These are phyloP conservation scores for Dione vanillae DNA, from an alignment of 2,888 invertebrate species.

Conservation along the genomic window DNA sequence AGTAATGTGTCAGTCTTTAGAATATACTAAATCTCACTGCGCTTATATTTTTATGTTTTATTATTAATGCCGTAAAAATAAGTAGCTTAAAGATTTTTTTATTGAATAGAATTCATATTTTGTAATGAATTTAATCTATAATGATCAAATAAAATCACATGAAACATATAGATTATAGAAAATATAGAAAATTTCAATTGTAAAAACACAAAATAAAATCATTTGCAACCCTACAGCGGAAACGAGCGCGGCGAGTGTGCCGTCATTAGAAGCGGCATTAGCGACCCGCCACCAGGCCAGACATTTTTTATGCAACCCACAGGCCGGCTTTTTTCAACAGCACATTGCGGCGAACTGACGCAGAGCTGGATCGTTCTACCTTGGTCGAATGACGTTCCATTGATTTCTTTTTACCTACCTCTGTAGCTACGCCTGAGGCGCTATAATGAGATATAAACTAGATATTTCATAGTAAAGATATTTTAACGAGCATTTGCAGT, in stretches of 20 bases:
- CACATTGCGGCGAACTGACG: conserved; percentile 53
- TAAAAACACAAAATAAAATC: conserved; percentile 34
- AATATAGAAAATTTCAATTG: too few species aligned
- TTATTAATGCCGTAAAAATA: too few species aligned
- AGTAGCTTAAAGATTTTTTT: too few species aligned
- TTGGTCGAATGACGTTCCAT: conserved; percentile 44
- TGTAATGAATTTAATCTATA: too few species aligned
- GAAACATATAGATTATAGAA: background rate
- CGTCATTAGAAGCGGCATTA: conserved; percentile 80
- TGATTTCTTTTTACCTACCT: conserved; percentile 40
- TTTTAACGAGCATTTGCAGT: conserved; percentile 10
- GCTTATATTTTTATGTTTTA: too few species aligned
- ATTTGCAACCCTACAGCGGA: conserved; percentile 62
- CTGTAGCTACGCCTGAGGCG: conserved; percentile 16
- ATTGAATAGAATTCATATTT: too few species aligned
- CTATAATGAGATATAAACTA: conserved; percentile 22
- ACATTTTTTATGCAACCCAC: conserved; percentile 82
- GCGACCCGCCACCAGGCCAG: conserved; percentile 80
- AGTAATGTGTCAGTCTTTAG: too few species aligned
- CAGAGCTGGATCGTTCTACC: conserved; percentile 48
- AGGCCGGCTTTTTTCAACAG: conserved; percentile 66
- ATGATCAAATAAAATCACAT: background rate
- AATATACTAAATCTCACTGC: too few species aligned
- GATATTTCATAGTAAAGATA: conserved; percentile 13
- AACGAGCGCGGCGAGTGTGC: conserved; percentile 61